Evolutionary conservation across 1,140 invertebrate species (phyloP).

Genomic region (Drosophila arizonae): DNA sequence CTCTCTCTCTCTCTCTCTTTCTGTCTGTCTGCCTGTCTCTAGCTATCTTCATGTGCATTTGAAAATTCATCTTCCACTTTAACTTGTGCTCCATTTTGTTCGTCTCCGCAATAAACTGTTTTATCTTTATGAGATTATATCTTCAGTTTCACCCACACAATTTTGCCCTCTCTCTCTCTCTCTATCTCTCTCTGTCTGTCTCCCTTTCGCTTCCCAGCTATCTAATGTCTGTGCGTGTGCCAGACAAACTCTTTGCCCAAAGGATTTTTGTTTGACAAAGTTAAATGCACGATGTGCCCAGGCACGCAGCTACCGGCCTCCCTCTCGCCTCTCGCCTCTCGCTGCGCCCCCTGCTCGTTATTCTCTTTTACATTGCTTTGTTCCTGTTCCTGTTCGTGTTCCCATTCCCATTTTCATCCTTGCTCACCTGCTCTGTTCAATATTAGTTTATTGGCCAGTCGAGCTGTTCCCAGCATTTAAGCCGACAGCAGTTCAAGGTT

Average conservation of each 20-base stretch:
- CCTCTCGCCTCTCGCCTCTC: neutral
- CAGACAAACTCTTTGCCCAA: conserved; percentile 75
- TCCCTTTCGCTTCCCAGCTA: neutral
- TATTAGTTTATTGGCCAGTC: conserved; percentile 54
- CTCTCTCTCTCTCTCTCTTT: neutral
- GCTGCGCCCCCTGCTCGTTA: neutral
- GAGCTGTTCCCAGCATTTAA: conserved; percentile 44
- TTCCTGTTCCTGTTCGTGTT: neutral
- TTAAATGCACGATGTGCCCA: conserved; percentile 66
- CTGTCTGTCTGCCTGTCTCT: neutral
- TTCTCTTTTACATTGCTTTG: neutral
- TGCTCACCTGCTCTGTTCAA: conserved; percentile 26
- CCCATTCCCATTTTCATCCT: neutral
- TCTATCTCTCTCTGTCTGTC: neutral
- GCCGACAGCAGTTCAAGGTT: conserved; percentile 37
- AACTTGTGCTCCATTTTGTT: conserved; percentile 47
- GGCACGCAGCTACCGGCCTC: conserved; percentile 46
- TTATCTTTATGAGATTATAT: conserved; percentile 81
- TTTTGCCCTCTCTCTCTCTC: neutral
- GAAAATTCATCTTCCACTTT: conserved; percentile 22
- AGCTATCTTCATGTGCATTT: conserved; percentile 4
- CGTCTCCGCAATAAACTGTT: conserved; percentile 76
- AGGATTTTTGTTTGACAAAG: conserved; percentile 80
- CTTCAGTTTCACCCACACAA: conserved; percentile 30
- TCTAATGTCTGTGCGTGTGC: conserved; percentile 43